Base-by-base conservation (phyloP, 53 echinoderm and acorn worm species). In the Mesocentrotus franciscanus region DNA sequence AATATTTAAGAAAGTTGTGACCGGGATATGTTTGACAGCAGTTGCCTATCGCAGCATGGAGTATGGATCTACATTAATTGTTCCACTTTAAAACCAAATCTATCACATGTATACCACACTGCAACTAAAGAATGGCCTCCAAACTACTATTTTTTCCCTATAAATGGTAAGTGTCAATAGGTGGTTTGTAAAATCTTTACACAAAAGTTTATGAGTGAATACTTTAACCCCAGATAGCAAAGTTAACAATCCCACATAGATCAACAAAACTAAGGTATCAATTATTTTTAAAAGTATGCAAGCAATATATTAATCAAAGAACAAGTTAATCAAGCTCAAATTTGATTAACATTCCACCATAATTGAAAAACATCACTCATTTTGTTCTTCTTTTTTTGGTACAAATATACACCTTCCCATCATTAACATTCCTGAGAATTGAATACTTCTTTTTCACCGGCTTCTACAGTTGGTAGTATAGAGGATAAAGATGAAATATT, bases 391-490 rank as follows among this genome's bases (percentile, higher is more conserved):
- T 24, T 57, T n/a, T 87, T 87, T 87, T n/a, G 27, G 22, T 84
- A 84, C 87, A 56, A 87, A 81, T 81, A 81, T 87, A 58, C 58
- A 59, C 18, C 87, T 87, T 87, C 56, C n/a, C 7, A 58, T 87
- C 8, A 27, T 81, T 20, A 81, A 36, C 18, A 81, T 87, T 87
- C 87, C 87, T 87, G 87, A 87, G 87, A 87, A 58, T 87, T 87
- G 12, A 8, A 87, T 17, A 56, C 18, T 12, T 22, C 24, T 84
- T 84, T n/a, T 87, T 26, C 58, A 59, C 58, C 87, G 27, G 1
- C 29, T n/a, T 57, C 59, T 10, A 56, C 55, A n/a, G 56, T 87
- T 87, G 36, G 36, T 27, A 57, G 58, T 8, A 56, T 26, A 87
- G 8, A 87, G 14, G 1, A 87, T n/a, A 3, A 20, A 26, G 27